Evolutionary conservation across 2,888 invertebrate species (phyloP), one percentile per base, ranked within the genome.

Genomic region (Griposia aprilina): DNA sequence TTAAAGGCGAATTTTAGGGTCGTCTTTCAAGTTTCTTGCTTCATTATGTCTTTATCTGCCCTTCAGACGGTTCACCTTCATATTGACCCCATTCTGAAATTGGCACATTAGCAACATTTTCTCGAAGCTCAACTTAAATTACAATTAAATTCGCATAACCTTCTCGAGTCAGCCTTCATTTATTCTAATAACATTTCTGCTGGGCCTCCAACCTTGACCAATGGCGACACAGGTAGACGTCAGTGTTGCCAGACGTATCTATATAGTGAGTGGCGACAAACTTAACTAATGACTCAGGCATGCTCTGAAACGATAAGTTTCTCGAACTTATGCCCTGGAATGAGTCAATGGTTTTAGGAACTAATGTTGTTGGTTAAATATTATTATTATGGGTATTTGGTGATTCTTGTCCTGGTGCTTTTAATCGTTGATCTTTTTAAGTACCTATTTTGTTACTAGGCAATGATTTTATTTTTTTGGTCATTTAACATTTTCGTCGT

Each of bases 141-240:
- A 45, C 57, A 59, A 73, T 85, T 78, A 78, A 78, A 68, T 74
- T 74, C 36, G 57, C 52, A n/a, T 30, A 75, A n/a, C 75, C 48
- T 80, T 73, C 65, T 80, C 23, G n/a, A 76, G 17, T 36, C 41
- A 71, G 69, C 20, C 63, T 69, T 45, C 20, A 36, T 62, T 70
- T 59, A 80, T 81, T 74, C 15, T 52, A 76, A 65, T 72, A 50
- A 52, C 13, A 74, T 78, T 78, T 74, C 30, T 79, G 78, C 60
- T 76, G 63, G 63, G 73, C 80, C 73, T 73, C 75, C 76, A 84
- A 74, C 83, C 85, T 86, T 85, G 86, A 77, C 41, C 74, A 71
- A 52, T 74, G 78, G 65, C 78, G 76, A 75, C 74, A 74, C n/a
- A 66, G 70, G 66, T 78, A 73, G 36, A 72, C 48, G 36, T 52